A percentile compares a stretch with the other conserved stretches of the same genome.
Evolutionary conservation across 2,888 invertebrate species (phyloP).

Genomic region (Oegoconia quadripuncta): DNA sequence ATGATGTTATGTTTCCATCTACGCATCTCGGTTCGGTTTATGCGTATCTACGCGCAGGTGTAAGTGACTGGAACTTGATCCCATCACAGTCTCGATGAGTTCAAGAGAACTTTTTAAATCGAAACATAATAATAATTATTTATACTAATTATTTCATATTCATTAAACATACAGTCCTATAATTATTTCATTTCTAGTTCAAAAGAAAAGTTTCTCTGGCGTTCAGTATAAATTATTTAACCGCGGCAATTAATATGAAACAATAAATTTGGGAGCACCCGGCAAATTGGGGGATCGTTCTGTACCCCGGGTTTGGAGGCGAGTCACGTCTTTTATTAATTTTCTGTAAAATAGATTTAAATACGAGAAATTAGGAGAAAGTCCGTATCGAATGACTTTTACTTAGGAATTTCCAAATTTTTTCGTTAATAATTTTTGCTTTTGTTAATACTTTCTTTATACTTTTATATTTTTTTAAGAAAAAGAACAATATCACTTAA

Average conservation of each 20-base stretch:
- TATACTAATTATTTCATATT: conserved; percentile 1
- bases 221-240: conserved; percentile 38
- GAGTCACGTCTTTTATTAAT: conserved; percentile 53
- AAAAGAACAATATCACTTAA: too few relatives aligned
- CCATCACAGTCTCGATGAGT: too few relatives aligned
- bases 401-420: conserved; percentile 10
- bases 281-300: conserved; percentile 39
- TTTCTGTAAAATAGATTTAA: conserved; percentile 53
- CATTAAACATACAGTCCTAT: conserved; percentile 26
- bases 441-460: neutral
- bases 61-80: too few relatives aligned
- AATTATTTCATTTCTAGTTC: conserved; percentile 35
- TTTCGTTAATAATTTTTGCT: neutral
- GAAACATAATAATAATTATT: too few relatives aligned
- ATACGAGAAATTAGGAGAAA: conserved; percentile 44
- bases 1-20: too few relatives aligned
- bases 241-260: conserved; percentile 53
- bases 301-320: conserved; percentile 24
- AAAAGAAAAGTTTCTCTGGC: conserved; percentile 8
- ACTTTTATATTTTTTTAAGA: too few relatives aligned
- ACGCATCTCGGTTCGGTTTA: too few relatives aligned
- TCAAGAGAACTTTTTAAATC: too few relatives aligned
- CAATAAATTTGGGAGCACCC: conserved; percentile 47
- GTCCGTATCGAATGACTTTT: conserved; percentile 22
- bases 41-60: too few relatives aligned